These are phyloP conservation scores for Dryobotodes eremita DNA, from an alignment of 2,888 invertebrate species.

Conservation along the genomic window DNA sequence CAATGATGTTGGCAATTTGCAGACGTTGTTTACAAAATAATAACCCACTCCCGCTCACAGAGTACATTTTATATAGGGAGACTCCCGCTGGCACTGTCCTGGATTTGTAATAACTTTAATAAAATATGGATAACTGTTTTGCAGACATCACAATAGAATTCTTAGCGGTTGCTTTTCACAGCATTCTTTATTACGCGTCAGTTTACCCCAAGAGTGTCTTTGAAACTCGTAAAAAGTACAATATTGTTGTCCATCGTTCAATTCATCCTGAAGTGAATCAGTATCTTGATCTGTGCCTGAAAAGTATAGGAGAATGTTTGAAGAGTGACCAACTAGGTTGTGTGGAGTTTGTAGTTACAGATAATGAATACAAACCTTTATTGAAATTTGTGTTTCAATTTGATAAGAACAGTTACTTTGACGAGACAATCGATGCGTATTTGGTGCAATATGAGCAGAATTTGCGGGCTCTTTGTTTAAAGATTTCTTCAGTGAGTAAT, in stretches of 20 bases:
- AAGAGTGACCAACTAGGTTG: constrained; percentile 87
- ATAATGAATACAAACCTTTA: constrained; percentile 74
- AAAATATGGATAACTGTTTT: constrained; percentile 85
- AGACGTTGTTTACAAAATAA: constrained; percentile 1
- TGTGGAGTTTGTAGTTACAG: constrained; percentile 88
- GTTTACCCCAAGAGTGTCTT: constrained; percentile 93
- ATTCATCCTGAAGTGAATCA: constrained; percentile 92
- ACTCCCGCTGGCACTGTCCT: too few relatives aligned
- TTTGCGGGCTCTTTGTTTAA: constrained; percentile 91
- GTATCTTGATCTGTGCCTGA: constrained; percentile 91
- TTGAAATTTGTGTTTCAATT: constrained; percentile 84
- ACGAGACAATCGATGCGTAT: constrained; percentile 90
- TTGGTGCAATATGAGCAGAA: constrained; percentile 91
- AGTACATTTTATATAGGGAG: too few relatives aligned
- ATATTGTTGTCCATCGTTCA: constrained; percentile 90
- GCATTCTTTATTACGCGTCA: constrained; percentile 90
- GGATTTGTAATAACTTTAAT: background rate
- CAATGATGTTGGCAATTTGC: background rate
- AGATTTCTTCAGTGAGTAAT: constrained; percentile 86
- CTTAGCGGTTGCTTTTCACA: constrained; percentile 92
- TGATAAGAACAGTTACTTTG: constrained; percentile 72
- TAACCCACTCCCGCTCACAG: too few relatives aligned
- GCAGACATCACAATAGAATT: constrained; percentile 92
- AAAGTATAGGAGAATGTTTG: constrained; percentile 87
- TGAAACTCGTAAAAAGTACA: constrained; percentile 92